Conservation (phyloP, 2,797 vertebrate genomes). For the Pelobates cultripes region DNA sequence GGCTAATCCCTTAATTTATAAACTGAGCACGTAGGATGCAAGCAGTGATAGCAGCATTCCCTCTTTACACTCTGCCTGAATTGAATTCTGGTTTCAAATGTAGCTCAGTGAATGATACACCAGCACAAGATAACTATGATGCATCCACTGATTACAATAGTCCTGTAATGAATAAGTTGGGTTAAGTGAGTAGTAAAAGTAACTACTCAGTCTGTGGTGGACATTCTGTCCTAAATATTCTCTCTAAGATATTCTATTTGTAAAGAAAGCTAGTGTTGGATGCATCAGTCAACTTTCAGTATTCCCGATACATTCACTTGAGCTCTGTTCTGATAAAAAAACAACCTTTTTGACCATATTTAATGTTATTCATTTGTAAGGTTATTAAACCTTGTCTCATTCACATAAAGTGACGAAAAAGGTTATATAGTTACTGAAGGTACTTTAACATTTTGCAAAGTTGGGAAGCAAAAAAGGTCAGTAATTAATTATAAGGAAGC, state of each 20-base stretch:
- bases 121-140: background rate
- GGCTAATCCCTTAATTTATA: slow-evolving; percentile 50
- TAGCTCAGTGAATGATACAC: slow-evolving; percentile 21
- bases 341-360: no score
- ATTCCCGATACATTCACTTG: no score
- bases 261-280: no score
- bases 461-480: no score
- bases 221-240: background rate
- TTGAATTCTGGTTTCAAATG: slow-evolving; percentile 22
- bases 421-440: no score
- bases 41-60: slow-evolving; percentile 47
- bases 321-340: no score
- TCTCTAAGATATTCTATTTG: background rate
- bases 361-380: no score
- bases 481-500: no score
- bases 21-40: slow-evolving; percentile 44
- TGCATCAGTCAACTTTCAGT: no score
- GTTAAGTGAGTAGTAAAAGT: background rate
- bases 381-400: no score
- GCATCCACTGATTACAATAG: background rate
- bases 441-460: no score
- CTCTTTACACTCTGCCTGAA: slow-evolving; percentile 11
- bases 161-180: background rate
- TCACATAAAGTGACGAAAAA: no score
- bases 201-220: background rate